Base-by-base conservation (phyloP, 2,797 vertebrate genomes). In the Melanotaenia pygmaea region DNA sequence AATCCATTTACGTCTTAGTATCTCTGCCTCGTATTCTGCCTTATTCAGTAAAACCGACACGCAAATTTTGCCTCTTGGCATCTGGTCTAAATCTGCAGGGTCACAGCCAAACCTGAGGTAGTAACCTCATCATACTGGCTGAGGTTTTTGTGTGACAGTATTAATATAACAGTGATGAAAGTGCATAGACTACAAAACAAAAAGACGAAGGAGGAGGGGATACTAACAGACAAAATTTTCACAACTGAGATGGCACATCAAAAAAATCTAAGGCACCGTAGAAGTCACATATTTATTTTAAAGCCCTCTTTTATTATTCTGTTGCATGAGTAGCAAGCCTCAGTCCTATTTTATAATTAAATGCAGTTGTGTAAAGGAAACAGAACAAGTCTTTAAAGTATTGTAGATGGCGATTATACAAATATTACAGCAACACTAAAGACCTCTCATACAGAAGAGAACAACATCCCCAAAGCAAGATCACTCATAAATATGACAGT, bases 1-100 rank as follows among this genome's bases (percentile, higher is more conserved):
- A 92, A 92, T 92, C 88, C 89, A 91, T 93, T 90, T 92, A 90
- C 66, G 77, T 77, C 77, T 47, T 73, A 80, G 86, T 70, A 73
- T 88, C 80, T 82, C 60, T 69, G 81, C 77, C 80, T 87, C 75
- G 24, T 81, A 53, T 67, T 85, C 72, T 64, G 61, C 50, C 80
- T 87, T 81, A 83, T 87, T 67, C 79, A 75, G 78, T 83, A 84
- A 90, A 87, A 90, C 82, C 84, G 79, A 86, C 82, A 73, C 20
- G 62, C 75, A 83, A 77, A 84, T 84, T 76, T 81, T 2, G 12
- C 74, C 83, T 81, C 79, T 45, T 80, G 74, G 81, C 72, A 67
- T 89, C 80, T 75, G 82, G 88, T 91, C 76, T 78, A 72, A 76
- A 70, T 89, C 78, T 77, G 43, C 28, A 2, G 59, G 80, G 77